These are phyloP conservation scores for Sipha flava DNA, from an alignment of 1,140 invertebrate genomes.

Conservation along the genomic window DNA sequence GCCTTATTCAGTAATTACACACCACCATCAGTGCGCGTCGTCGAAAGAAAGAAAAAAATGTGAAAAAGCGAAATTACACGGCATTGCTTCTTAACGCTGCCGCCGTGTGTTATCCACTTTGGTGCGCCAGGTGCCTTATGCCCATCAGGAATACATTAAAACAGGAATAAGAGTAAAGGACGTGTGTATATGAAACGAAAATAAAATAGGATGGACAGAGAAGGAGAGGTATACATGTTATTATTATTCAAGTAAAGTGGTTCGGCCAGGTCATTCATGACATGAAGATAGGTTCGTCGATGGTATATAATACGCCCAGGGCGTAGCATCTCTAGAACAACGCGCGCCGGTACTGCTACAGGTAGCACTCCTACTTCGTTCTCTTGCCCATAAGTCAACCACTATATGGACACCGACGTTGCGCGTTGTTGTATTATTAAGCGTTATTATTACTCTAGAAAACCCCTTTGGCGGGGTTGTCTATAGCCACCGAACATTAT, in stretches of 20 bases:
- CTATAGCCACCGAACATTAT: constrained; percentile 9
- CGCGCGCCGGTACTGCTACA: background rate
- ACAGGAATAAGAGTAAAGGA: background rate
- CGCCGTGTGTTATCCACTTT: background rate
- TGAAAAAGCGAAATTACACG: constrained; percentile 17
- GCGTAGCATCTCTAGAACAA: background rate
- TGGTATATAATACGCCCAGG: background rate
- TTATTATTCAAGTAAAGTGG: constrained; percentile 28
- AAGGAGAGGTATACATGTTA: background rate
- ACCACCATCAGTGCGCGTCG: background rate
- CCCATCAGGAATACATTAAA: constrained; percentile 30
- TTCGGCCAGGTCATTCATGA: constrained; percentile 23
- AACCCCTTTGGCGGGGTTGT: background rate
- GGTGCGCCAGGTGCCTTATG: constrained; percentile 24
- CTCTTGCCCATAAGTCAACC: background rate
- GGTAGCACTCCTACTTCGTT: background rate
- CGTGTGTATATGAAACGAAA: background rate
- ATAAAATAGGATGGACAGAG: background rate
- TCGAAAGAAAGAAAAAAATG: background rate
- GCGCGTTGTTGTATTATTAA: background rate
- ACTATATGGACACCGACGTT: too few species aligned
- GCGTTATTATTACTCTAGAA: constrained; percentile 1
- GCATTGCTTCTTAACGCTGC: background rate
- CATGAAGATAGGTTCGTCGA: constrained; percentile 15
- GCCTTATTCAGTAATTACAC: background rate